These are phyloP conservation scores for Diadumene lineata DNA, from an alignment of 92 coral and sea anemone species.

Conservation along the genomic window DNA sequence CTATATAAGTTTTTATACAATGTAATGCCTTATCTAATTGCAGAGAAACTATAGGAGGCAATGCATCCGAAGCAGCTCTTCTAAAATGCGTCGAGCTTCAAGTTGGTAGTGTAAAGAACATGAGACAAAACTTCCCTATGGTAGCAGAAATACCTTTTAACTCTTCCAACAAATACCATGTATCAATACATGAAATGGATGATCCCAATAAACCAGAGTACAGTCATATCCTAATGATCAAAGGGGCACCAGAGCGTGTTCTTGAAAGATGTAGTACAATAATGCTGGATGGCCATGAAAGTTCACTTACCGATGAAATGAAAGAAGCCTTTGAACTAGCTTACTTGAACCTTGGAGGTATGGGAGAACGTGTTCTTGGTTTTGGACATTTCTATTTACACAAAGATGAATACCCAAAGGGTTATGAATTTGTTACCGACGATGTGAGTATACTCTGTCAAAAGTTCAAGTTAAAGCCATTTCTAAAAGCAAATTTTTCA, in stretches of 20 bases:
- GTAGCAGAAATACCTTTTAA: conserved; percentile 94
- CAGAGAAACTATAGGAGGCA: conserved; percentile 84
- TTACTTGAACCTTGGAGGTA: conserved; percentile 94
- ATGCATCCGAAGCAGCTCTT: conserved; percentile 96
- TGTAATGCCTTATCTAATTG: not conserved
- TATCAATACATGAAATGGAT: conserved; percentile 80
- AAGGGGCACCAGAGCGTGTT: conserved; percentile 97
- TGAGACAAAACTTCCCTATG: conserved; percentile 70
- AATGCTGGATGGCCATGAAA: conserved; percentile 58
- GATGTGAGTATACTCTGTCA: conserved; percentile 66
- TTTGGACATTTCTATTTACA: conserved; percentile 82
- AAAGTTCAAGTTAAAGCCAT: no score
- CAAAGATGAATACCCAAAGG: conserved; percentile 78
- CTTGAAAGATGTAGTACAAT: conserved; percentile 92
- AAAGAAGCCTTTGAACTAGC: conserved; percentile 84
- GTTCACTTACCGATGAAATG: conserved; percentile 63
- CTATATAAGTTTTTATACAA: no score
- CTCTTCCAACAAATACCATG: conserved; percentile 95
- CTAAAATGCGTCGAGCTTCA: conserved; percentile 87
- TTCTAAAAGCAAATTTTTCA: no score
- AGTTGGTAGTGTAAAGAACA: conserved; percentile 71
- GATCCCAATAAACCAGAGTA: conserved; percentile 64
- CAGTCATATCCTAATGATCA: conserved; percentile 67
- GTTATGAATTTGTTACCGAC: conserved; percentile 80
- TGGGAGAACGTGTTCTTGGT: conserved; percentile 98